phyloP scores from a whole-genome alignment of 2,797 vertebrate species.

The Sylvia borin region DNA sequence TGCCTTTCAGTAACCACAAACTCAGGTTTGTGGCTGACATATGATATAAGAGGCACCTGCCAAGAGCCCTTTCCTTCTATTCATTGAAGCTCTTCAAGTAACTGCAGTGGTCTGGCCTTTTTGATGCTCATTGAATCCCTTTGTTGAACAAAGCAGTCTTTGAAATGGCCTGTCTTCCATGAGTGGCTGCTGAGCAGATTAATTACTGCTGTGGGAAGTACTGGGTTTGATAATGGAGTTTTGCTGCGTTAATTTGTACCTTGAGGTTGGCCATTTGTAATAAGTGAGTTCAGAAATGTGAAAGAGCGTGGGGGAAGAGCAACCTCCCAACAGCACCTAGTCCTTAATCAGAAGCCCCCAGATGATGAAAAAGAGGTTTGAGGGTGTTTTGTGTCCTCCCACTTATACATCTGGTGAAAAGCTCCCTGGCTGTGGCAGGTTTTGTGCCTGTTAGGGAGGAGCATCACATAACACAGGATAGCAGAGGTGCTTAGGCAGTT shows the following conservation, averaged over 20 bases:
- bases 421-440: rapidly evolving
- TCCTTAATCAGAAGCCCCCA: background rate
- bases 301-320: rapidly evolving
- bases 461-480: rapidly evolving
- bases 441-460: background rate
- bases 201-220: background rate
- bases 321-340: background rate
- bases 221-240: background rate
- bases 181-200: background rate
- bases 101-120: background rate
- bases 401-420: background rate
- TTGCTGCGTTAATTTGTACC: background rate
- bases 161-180: background rate
- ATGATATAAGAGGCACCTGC: background rate
- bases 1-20: background rate
- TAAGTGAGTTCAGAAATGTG: background rate
- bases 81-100: background rate
- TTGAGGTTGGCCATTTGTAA: background rate
- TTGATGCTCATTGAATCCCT: background rate
- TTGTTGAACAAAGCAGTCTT: background rate
- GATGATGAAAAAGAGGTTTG: background rate
- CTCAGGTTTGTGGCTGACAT: background rate
- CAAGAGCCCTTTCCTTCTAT: background rate
- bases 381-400: background rate
- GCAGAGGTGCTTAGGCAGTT: background rate